These are phyloP conservation scores for Drosophila monieri DNA, from an alignment of 2,888 invertebrate genomes.

Conservation along the genomic window DNA sequence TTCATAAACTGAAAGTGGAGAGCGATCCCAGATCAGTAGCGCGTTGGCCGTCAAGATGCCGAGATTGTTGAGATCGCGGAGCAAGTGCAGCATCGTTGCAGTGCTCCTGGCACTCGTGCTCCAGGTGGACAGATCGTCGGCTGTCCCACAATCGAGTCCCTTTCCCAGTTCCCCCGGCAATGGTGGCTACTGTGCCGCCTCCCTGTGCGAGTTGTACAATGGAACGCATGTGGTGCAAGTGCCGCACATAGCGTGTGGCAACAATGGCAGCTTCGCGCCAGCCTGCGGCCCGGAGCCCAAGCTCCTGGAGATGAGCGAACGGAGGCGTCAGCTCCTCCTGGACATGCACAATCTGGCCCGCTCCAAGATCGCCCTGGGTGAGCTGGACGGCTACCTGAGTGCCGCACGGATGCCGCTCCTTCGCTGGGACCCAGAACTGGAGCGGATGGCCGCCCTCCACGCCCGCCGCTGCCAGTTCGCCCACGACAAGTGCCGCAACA, in stretches of 20 bases:
- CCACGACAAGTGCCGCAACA: constrained; percentile 82
- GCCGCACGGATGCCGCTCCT: constrained; percentile 81
- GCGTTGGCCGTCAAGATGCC: constrained; percentile 51
- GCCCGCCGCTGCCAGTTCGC: constrained; percentile 79
- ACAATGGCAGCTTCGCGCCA: constrained; percentile 67
- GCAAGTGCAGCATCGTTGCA: constrained; percentile 59
- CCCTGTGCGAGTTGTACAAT: constrained; percentile 79
- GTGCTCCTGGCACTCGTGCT: constrained; percentile 40
- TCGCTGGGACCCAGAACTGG: constrained; percentile 81
- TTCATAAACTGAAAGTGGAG: constrained; percentile 56
- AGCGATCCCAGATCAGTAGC: constrained; percentile 48
- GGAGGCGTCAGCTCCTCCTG: constrained; percentile 78
- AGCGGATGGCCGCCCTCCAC: constrained; percentile 78
- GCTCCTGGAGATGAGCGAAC: constrained; percentile 77
- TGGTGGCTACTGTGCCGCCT: constrained; percentile 69
- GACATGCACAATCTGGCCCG: constrained; percentile 82
- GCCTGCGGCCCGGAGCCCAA: constrained; percentile 71
- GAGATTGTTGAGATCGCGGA: constrained; percentile 36
- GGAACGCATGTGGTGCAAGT: constrained; percentile 73
- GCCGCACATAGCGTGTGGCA: constrained; percentile 77
- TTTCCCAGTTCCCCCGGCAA: not conserved
- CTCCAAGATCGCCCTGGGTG: constrained; percentile 79
- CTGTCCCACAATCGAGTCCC: not conserved
- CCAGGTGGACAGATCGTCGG: not conserved
- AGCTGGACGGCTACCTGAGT: constrained; percentile 70